Evolutionary conservation across 2,797 vertebrate species (phyloP), one percentile per base, ranked within the genome.

Genomic region (Potorous gilbertii): DNA sequence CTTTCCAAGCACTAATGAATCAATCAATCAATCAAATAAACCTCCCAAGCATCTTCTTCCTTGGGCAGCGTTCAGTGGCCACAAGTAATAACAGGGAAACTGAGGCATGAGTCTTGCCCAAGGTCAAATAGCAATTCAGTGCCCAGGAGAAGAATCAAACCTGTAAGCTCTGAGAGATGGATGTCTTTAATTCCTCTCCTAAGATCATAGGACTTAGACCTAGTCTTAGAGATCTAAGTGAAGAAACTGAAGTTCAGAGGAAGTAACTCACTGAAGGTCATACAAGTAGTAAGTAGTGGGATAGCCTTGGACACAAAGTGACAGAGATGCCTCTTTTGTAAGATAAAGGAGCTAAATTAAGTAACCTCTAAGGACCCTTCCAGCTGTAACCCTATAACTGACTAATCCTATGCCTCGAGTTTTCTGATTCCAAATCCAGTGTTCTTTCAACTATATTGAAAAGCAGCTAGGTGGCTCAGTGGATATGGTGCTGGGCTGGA

Each of bases 1-100:
- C 90, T 91, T 93, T 96, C 97, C 96, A 94, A 94, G 91, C 55
- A 89, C 96, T 96, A 94, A 97, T 96, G 97, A 97, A 92, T 96
- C 97, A 97, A 92, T 74, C 96, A 92, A 93, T 97, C 96, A 97
- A 21, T 87, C 74, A 87, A 87, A 50, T 28, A 27, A 54, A 50
- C 55, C 90, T 50, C 29, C 94, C 12, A 87, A 95, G 59, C 56
- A 5, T 95, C 95, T 56, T 94, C 29, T 55, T 95, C 40, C 92
- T 92, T 16, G 9, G 55, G 52, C 50, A 90, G 56, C 57, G 81
- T 54, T 97, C 90, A 5, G 93, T 5, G 55, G 0, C 52, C 90
- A 31, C 34, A 90, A 90, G 52, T 55, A 94, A 55, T 54, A 31
- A 11, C 16, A 66, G 95, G 90, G 96, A 98, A 96, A 95, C 6